These are phyloP conservation scores for Belgica antarctica DNA, from an alignment of 2,888 invertebrate species.

Conservation along the genomic window DNA sequence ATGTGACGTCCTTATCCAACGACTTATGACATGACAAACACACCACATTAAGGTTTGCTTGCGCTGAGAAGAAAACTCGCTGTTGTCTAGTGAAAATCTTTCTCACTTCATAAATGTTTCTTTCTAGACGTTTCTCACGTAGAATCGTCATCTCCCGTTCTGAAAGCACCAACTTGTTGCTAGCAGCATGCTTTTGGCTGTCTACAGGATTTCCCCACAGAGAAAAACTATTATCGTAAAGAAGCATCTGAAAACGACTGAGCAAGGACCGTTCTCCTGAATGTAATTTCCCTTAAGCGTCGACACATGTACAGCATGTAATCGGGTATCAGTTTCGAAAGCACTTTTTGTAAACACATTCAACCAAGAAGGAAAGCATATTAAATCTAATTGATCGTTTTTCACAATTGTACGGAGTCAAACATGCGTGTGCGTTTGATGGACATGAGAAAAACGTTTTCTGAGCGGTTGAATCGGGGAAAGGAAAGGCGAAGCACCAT, in stretches of 20 bases:
- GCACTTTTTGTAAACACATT: neutral
- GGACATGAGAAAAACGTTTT: neutral
- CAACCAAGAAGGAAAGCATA: neutral
- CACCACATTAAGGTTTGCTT: too few species aligned
- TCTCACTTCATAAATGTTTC: too few species aligned
- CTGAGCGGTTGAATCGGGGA: too few species aligned
- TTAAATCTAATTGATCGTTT: conserved; percentile 29
- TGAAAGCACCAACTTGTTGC: conserved; percentile 16
- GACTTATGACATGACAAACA: too few species aligned
- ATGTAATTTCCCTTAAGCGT: conserved; percentile 31
- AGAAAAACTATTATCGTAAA: conserved; percentile 30
- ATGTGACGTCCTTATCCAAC: too few species aligned
- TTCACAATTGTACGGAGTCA: conserved; percentile 10
- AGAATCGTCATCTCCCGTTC: too few species aligned
- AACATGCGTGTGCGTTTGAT: neutral
- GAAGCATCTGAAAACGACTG: conserved; percentile 12
- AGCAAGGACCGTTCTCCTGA: neutral
- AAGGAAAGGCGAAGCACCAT: neutral
- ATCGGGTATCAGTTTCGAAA: neutral
- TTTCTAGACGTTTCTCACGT: neutral
- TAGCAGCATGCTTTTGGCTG: neutral
- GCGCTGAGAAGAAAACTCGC: too few species aligned
- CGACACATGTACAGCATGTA: conserved; percentile 23
- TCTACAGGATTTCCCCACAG: neutral
- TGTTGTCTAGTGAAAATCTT: neutral